These are phyloP conservation scores for Varanus komodoensis DNA, from an alignment of 2,113 vertebrate genomes.

Conservation along the genomic window DNA sequence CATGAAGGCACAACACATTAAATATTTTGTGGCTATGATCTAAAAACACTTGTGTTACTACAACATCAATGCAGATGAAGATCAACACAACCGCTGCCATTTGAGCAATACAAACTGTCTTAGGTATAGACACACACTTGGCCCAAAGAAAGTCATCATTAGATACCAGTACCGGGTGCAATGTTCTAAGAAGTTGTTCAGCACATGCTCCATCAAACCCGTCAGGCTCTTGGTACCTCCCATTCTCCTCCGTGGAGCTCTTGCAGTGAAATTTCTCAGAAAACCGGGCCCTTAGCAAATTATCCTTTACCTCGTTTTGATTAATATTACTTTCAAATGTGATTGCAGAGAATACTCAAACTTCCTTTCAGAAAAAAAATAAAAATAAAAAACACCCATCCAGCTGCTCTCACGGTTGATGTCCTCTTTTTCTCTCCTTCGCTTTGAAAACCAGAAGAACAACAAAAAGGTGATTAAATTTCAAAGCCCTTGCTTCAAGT, in stretches of 20 bases:
- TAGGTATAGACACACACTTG: slow-evolving; percentile 80
- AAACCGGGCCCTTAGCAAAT: slow-evolving; percentile 52
- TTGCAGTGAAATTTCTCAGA: not conserved
- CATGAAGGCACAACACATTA: slow-evolving; percentile 96
- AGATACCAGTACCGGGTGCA: slow-evolving; percentile 69
- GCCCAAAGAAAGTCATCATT: slow-evolving; percentile 57
- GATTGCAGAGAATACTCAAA: slow-evolving; percentile 51
- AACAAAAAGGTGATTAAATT: slow-evolving; percentile 52
- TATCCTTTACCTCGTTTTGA: slow-evolving; percentile 59
- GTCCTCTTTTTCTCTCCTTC: not conserved
- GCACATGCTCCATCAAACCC: not conserved
- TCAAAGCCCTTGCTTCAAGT: slow-evolving; percentile 67
- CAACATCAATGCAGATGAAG: slow-evolving; percentile 81
- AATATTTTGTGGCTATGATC: slow-evolving; percentile 88
- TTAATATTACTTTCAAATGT: slow-evolving; percentile 56
- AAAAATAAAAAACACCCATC: not conserved
- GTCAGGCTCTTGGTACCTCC: not conserved
- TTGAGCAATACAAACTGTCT: slow-evolving; percentile 77
- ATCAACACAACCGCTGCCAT: slow-evolving; percentile 78
- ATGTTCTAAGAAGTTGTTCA: not conserved
- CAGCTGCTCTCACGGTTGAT: not conserved
- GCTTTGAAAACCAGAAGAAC: slow-evolving; percentile 61
- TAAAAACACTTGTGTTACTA: slow-evolving; percentile 86
- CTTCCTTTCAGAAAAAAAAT: slow-evolving; percentile 25
- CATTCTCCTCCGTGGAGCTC: not conserved